Base-by-base conservation (phyloP, 2,888 invertebrate species). In the Lymantria monacha region DNA sequence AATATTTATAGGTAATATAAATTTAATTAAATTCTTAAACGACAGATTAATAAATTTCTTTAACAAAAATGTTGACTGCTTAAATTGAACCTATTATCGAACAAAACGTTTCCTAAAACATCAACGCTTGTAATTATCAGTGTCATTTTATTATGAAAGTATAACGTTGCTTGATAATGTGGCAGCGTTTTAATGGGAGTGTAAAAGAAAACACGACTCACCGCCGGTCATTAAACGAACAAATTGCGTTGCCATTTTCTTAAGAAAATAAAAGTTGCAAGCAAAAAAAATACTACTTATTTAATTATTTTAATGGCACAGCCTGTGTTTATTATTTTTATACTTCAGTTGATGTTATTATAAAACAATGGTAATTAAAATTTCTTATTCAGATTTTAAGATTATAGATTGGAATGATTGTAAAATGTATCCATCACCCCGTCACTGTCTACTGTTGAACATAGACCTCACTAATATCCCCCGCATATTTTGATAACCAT, bases 181-280 rank as follows among this genome's bases (percentile, higher is more conserved):
- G 36, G 9, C 40, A 46, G 12, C 44, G 41, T 22, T 42, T 51
- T 48, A 63, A 51, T 36, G 15, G 44, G 48, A 49, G 43, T 50
- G 51, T 42, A 38, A 48, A 51, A 56, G 48, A 56, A 66, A 66
- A 51, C 42, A 49, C 46, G 15, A 63, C 48, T 63, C 60, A 66
- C 49, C 36, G 43, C 48, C 22, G 30, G 15, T 40, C 46, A 50
- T 63, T 58, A 48, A 53, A 50, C 12, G 15, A 49, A 49, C 36
- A 54, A 56, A 46, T 44, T 38, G 48, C 51, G 52, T 11, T 54
- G 51, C 51, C 47, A 60, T 43, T 46, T 55, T 22, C 13, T 30
- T 11, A 36, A 12, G 14, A 41, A 13, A 13, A 14, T 41, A 14
- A 41, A 41, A 13, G 41, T 41, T 14, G 41, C 12, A 13, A 3